A percentile compares a stretch with the other conserved stretches of the same genome.
These are phyloP conservation scores for Cettia cetti DNA, from an alignment of 2,113 vertebrate genomes.

Conservation along the genomic window DNA sequence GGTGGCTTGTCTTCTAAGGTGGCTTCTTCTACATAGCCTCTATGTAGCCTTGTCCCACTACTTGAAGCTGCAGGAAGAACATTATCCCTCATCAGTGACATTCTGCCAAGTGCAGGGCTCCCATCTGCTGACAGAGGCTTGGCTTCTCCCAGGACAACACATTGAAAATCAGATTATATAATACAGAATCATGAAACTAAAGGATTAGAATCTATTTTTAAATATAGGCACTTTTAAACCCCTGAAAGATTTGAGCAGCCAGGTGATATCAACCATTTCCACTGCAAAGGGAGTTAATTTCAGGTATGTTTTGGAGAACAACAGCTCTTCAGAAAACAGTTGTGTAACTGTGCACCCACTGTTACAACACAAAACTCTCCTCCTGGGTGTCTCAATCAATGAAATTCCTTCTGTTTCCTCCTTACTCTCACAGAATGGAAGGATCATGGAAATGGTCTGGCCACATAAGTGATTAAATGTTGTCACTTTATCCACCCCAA, in stretches of 20 bases:
- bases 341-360: neutral
- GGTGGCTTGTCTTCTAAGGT: slow-evolving; percentile 92
- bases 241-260: neutral
- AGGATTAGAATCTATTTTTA: neutral
- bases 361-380: neutral
- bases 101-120: neutral
- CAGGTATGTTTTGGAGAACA: neutral
- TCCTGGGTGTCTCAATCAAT: neutral
- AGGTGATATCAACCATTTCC: neutral
- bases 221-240: neutral
- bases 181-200: neutral
- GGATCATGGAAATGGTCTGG: neutral
- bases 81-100: slow-evolving; percentile 3
- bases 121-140: neutral
- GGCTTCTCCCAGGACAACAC: neutral
- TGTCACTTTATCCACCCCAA: neutral
- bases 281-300: neutral
- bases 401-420: neutral
- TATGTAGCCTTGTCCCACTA: slow-evolving; percentile 93
- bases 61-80: slow-evolving; percentile 85
- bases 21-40: slow-evolving; percentile 96
- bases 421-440: neutral
- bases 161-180: neutral
- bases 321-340: neutral
- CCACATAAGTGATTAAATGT: neutral